phyloP scores from a whole-genome alignment of 2,888 invertebrate species.

The Argyra leucocephala region DNA sequence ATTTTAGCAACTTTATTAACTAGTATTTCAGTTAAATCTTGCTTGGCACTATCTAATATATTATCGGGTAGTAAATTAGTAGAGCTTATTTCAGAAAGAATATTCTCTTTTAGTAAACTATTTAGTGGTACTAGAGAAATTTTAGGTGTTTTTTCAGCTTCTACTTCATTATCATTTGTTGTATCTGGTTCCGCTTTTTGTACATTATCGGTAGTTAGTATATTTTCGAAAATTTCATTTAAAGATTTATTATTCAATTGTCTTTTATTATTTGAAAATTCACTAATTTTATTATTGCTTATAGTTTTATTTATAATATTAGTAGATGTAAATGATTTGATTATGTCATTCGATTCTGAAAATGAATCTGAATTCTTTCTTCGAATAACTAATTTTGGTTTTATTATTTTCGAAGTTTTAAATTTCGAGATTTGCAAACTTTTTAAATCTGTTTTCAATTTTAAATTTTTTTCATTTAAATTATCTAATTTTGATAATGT shows the following conservation, averaged over 20 bases:
- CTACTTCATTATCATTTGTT: neutral
- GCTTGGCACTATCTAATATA: slow-evolving; percentile 21
- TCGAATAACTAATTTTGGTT: neutral
- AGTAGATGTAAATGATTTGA: neutral
- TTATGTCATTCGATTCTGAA: neutral
- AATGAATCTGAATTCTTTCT: neutral
- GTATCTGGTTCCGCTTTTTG: neutral
- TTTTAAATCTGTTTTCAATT: neutral
- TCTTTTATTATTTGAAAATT: too few species aligned
- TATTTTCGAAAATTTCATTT: too few species aligned
- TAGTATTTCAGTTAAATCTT: slow-evolving; percentile 27
- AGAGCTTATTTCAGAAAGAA: neutral
- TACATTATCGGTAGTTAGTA: too few species aligned
- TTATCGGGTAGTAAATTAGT: slow-evolving; percentile 21
- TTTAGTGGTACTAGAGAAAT: slow-evolving; percentile 14
- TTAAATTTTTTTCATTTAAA: neutral
- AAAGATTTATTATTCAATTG: too few species aligned
- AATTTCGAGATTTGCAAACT: neutral
- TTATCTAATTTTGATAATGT: too few species aligned
- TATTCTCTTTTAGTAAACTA: slow-evolving; percentile 14
- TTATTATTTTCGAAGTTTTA: neutral
- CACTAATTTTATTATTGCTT: too few species aligned
- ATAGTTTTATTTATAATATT: too few species aligned
- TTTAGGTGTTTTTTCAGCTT: slow-evolving; percentile 2
- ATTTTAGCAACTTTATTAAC: slow-evolving; percentile 35